Evolutionary conservation across 1,140 invertebrate genomes (phyloP).

Genomic region (Aricia agestis): DNA sequence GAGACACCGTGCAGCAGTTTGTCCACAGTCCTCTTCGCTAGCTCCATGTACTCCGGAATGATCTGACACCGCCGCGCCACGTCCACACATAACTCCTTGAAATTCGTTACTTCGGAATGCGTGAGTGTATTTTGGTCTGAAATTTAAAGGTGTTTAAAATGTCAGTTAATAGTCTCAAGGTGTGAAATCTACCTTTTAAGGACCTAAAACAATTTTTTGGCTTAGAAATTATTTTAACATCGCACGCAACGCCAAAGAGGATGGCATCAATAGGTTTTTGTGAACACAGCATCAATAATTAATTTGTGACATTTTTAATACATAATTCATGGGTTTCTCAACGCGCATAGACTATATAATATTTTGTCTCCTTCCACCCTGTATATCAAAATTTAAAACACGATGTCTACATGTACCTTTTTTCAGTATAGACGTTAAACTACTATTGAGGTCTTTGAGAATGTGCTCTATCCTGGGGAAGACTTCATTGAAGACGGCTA

Average conservation of each 20-base stretch:
- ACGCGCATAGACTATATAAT: too few relatives aligned
- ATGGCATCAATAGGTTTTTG: too few relatives aligned
- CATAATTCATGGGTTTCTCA: too few relatives aligned
- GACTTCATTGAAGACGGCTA: conserved; percentile 62
- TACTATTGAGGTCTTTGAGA: conserved; percentile 47
- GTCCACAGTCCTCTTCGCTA: conserved; percentile 54
- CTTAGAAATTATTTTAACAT: too few relatives aligned
- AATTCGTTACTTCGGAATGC: conserved; percentile 48
- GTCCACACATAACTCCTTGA: conserved; percentile 59
- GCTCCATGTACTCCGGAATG: conserved; percentile 65
- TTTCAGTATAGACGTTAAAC: conserved; percentile 36
- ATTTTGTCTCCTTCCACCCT: too few relatives aligned
- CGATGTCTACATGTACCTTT: conserved; percentile 39
- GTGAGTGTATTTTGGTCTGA: conserved; percentile 47
- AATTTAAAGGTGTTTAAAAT: neutral
- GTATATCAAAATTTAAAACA: too few relatives aligned
- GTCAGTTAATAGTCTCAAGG: too few relatives aligned
- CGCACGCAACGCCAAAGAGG: too few relatives aligned
- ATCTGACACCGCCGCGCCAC: conserved; percentile 59
- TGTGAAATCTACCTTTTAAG: too few relatives aligned
- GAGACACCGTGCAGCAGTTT: neutral
- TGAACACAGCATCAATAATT: too few relatives aligned
- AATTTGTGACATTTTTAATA: too few relatives aligned
- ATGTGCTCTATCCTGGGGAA: conserved; percentile 60
- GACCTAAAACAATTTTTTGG: too few relatives aligned